phyloP scores from a whole-genome alignment of 2,888 invertebrate genomes.

The Hypomecis punctinalis region DNA sequence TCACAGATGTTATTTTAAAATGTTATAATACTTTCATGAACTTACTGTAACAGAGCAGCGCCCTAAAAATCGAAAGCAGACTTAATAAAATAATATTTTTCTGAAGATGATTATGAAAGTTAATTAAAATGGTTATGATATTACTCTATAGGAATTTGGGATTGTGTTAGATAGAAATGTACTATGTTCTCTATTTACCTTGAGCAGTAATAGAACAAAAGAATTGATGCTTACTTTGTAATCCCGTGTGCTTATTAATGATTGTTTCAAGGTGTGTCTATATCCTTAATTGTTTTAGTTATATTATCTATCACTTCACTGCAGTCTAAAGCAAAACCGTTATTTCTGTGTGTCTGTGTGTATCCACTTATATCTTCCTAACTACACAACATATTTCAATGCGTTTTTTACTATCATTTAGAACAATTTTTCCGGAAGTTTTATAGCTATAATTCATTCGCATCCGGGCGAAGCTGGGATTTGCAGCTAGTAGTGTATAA shows the following conservation, averaged over 20 bases:
- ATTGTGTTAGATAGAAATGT: slow-evolving; percentile 37
- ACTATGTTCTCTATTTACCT: slow-evolving; percentile 32
- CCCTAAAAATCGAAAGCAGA: slow-evolving; percentile 35
- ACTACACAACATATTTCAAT: no score
- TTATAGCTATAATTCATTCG: no score
- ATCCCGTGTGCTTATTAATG: slow-evolving; percentile 40
- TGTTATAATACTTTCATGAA: background rate
- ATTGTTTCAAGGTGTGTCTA: slow-evolving; percentile 38
- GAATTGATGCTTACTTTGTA: slow-evolving; percentile 38
- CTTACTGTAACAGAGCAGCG: slow-evolving; percentile 30
- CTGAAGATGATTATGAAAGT: slow-evolving; percentile 40
- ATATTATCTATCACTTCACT: no score
- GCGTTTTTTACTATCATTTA: no score
- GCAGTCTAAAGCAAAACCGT: no score
- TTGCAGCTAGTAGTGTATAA: no score
- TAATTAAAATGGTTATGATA: slow-evolving; percentile 41
- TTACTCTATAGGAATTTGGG: slow-evolving; percentile 42
- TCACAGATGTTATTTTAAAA: background rate
- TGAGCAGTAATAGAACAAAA: slow-evolving; percentile 39
- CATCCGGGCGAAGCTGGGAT: no score
- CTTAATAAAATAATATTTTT: slow-evolving; percentile 40
- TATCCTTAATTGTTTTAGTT: slow-evolving; percentile 12
- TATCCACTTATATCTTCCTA: no score
- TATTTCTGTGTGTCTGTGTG: no score
- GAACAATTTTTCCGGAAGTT: no score